Base-by-base conservation (phyloP, 1,140 invertebrate genomes). In the Diuraphis noxia region DNA sequence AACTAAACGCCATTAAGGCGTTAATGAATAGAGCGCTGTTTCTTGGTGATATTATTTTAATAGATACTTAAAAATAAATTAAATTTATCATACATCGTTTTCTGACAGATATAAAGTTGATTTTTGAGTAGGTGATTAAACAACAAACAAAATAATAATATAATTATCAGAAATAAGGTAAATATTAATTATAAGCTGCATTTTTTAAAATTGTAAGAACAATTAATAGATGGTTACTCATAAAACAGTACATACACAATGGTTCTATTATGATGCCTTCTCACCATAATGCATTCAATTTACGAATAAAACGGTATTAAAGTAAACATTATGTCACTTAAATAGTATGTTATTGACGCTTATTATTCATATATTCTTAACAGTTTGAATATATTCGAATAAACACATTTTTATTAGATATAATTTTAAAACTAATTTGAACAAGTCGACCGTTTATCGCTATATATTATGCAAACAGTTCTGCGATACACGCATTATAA, bases 371-470 rank as follows among this genome's bases (percentile, higher is more conserved):
- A 13, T 72, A 72, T 72, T 72, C 30, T n/a, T 72, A 17, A 72
- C 56, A n/a, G 30, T 72, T n/a, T 5, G 30, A 72, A 72, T 72
- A 63, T 4, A 63, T 25, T 9, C 23, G 13, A 30, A n/a, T 13
- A n/a, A 72, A n/a, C 56, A 72, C 56, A 72, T n/a, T 72, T n/a
- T n/a, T 72, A 72, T 72, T n/a, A 72, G 30, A 72, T 72, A 72
- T n/a, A n/a, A n/a, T 72, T 72, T n/a, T 13, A 72, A 72, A 17
- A 72, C n/a, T 72, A 3, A 6, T n/a, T n/a, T 17, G 30, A 34
- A 72, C 34, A 72, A 72, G 17, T 72, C 56, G 17, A 9, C n/a
- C 5, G 56, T n/a, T 63, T 63, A 72, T 63, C 13, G 30, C 17
- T 63, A n/a, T 13, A n/a, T 63, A 17, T n/a, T 72, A 72, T 72